phyloP scores from a whole-genome alignment of 2,113 vertebrate species.

The Sander lucioperca region DNA sequence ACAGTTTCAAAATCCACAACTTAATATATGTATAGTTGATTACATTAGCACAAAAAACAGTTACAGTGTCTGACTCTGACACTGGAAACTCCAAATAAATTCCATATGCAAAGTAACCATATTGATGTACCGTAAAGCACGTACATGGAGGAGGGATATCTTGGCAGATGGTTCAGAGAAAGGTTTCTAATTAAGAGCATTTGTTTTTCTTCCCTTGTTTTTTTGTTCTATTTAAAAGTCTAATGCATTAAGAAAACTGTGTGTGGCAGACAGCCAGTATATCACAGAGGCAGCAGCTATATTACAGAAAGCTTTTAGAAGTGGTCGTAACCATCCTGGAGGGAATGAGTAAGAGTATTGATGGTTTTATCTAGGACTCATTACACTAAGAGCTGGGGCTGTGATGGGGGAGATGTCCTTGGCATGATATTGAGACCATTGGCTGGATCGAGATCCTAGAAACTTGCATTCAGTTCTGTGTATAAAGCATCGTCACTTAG shows the following conservation, averaged over 20 bases:
- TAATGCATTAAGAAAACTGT: constrained; percentile 60
- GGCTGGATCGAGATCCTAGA: constrained; percentile 46
- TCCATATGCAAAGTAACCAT: background rate
- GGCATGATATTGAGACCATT: constrained; percentile 75
- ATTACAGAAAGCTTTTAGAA: constrained; percentile 87
- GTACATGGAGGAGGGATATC: background rate
- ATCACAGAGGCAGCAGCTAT: constrained; percentile 69
- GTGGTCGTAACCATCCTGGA: constrained; percentile 61
- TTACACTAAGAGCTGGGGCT: constrained; percentile 84
- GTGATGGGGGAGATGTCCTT: constrained; percentile 80
- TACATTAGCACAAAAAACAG: constrained; percentile 1
- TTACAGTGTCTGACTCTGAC: background rate
- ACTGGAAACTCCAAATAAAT: constrained; percentile 6
- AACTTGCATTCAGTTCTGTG: constrained; percentile 48
- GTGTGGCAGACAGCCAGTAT: constrained; percentile 80
- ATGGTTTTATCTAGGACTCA: constrained; percentile 85
- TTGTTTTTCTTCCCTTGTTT: constrained; percentile 18
- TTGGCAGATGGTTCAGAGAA: background rate
- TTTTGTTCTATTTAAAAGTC: constrained; percentile 52
- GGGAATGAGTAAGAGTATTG: constrained; percentile 80
- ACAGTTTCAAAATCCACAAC: background rate
- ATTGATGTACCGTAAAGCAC: background rate
- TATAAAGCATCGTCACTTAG: background rate
- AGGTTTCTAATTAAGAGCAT: constrained; percentile 45
- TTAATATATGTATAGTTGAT: background rate